Percentiles rank a stretch among this genome's conserved stretches.
Evolutionary conservation across 2,888 invertebrate species (phyloP).

Genomic region (Halocaridina rubra): DNA sequence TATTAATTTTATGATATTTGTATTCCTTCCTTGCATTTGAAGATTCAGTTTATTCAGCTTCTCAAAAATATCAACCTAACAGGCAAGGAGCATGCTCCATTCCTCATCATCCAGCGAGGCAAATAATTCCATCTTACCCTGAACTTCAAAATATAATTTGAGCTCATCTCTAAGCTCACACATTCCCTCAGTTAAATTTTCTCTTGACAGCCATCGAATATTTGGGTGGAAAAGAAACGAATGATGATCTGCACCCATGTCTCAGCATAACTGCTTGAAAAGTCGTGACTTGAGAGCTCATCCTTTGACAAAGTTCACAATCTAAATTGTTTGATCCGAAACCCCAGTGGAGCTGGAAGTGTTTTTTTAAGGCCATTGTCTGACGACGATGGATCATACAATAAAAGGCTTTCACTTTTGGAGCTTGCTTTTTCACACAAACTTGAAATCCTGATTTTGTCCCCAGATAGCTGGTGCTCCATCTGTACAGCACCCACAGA

Average conservation of each 20-base stretch:
- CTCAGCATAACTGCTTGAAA: neutral
- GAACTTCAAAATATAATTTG: neutral
- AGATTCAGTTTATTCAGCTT: no score
- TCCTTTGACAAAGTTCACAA: neutral
- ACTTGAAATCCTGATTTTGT: no score
- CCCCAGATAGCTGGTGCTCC: no score
- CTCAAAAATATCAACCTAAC: no score
- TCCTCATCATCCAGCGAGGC: neutral
- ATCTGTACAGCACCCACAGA: no score
- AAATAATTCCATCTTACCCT: neutral
- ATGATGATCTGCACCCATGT: neutral
- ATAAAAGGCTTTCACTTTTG: no score
- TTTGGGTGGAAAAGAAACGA: neutral
- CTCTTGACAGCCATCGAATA: no score
- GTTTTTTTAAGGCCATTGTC: neutral
- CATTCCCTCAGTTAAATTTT: no score
- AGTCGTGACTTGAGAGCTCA: neutral
- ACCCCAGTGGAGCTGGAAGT: conserved; percentile 6
- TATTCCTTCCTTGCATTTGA: no score
- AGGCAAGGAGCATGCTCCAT: neutral
- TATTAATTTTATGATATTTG: no score
- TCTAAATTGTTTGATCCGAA: no score
- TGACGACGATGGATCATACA: neutral
- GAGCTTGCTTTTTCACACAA: neutral
- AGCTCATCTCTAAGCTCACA: neutral